phyloP scores from a whole-genome alignment of 2,888 invertebrate genomes.

The Portevinia maculata region DNA sequence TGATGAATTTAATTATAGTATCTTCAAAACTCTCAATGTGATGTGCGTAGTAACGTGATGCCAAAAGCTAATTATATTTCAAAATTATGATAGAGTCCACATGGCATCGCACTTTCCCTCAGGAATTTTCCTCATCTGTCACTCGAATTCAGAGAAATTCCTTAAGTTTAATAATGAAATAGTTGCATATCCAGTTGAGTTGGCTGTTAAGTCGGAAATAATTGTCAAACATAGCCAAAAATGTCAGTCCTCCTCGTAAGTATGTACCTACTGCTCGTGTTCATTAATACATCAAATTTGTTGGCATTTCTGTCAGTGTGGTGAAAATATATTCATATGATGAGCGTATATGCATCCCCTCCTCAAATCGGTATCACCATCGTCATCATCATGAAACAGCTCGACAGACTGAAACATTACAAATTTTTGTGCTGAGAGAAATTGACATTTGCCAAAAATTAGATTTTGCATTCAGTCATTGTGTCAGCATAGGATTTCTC shows the following conservation, averaged over 20 bases:
- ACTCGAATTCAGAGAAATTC: not conserved
- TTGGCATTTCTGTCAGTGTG: slow-evolving; percentile 46
- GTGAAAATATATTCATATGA: slow-evolving; percentile 28
- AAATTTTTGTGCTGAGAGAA: slow-evolving; percentile 43
- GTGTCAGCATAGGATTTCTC: slow-evolving; percentile 57
- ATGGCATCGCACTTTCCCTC: not conserved
- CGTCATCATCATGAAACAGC: slow-evolving; percentile 3
- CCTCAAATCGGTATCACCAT: slow-evolving; percentile 33
- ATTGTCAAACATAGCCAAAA: slow-evolving; percentile 35
- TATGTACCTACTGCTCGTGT: slow-evolving; percentile 15
- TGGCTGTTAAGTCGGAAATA: slow-evolving; percentile 16
- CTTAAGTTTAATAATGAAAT: slow-evolving; percentile 3
- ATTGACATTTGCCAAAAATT: slow-evolving; percentile 61
- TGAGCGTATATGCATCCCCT: not conserved
- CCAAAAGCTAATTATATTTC: not conserved
- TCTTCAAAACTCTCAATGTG: no score
- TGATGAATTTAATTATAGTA: no score
- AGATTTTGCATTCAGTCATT: slow-evolving; percentile 56
- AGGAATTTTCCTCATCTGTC: no score
- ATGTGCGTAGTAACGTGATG: no score
- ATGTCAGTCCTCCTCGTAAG: not conserved
- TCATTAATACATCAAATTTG: slow-evolving; percentile 41
- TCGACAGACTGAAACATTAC: slow-evolving; percentile 47
- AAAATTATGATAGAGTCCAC: not conserved
- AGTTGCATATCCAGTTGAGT: slow-evolving; percentile 9